phyloP scores from a whole-genome alignment of 2,888 invertebrate genomes.

The Anodontia alba region DNA sequence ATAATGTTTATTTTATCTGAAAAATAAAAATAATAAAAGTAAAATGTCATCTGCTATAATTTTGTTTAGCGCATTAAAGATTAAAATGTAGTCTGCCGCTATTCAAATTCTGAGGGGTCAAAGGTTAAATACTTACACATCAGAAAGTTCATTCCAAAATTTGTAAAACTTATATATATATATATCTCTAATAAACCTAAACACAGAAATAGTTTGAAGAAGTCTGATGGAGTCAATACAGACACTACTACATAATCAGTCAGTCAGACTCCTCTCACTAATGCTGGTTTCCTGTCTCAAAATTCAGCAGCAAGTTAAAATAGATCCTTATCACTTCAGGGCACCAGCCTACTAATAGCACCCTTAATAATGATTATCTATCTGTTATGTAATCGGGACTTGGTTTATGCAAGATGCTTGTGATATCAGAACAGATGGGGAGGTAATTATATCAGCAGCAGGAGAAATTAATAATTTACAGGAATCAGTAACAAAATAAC shows the following conservation, averaged over 20 bases:
- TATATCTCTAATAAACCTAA: no score
- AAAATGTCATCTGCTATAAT: no score
- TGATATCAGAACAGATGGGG: not conserved
- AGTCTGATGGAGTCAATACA: no score
- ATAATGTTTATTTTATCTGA: no score
- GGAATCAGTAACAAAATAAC: not conserved
- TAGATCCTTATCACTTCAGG: not conserved
- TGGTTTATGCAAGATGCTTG: not conserved
- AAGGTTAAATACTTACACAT: no score
- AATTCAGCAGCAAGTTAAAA: not conserved
- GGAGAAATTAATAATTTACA: not conserved
- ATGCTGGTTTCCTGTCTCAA: not conserved
- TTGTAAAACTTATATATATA: no score
- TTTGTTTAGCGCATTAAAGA: no score
- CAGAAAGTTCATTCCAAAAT: no score
- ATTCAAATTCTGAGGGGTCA: no score
- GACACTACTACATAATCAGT: conserved; percentile 10
- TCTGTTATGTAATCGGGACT: conserved; percentile 2
- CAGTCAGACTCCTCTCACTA: not conserved
- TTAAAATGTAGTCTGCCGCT: no score
- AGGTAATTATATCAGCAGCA: not conserved
- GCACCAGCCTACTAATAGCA: conserved; percentile 10
- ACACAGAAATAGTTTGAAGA: not conserved
- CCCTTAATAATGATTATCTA: conserved; percentile 16
- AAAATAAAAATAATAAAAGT: no score